Percentiles rank a stretch among this genome's conserved stretches.
Evolutionary conservation across 2,113 vertebrate species (phyloP).

Genomic region (Cebus imitator): DNA sequence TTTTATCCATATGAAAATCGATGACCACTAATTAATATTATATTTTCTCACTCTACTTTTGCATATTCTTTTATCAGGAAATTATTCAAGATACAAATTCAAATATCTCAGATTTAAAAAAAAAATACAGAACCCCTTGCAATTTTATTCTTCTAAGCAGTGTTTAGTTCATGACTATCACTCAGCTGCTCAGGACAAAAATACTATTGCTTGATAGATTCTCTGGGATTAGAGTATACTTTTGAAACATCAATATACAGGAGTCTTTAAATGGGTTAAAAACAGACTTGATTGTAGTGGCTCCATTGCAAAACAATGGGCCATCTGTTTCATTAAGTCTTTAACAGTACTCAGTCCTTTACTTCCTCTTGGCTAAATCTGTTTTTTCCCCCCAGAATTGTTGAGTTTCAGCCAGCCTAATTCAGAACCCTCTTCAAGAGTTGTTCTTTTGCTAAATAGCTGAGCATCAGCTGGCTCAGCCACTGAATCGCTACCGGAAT

Average conservation of each 20-base stretch:
- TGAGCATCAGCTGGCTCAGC: constrained; percentile 67
- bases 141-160: background rate
- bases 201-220: background rate
- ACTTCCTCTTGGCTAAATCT: constrained; percentile 71
- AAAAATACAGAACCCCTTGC: background rate
- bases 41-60: background rate
- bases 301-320: constrained; percentile 57
- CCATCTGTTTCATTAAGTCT: constrained; percentile 77
- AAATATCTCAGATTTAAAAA: background rate
- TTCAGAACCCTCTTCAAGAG: constrained; percentile 70
- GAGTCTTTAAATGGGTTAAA: constrained; percentile 71
- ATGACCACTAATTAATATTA: background rate
- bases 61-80: background rate
- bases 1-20: constrained; percentile 11
- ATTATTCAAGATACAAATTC: constrained; percentile 20
- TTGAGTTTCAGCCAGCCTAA: constrained; percentile 71
- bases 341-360: constrained; percentile 45
- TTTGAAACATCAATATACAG: constrained; percentile 42
- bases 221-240: constrained; percentile 40
- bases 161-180: background rate
- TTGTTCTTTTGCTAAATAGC: constrained; percentile 65
- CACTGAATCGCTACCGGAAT: constrained; percentile 44
- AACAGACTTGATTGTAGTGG: constrained; percentile 71
- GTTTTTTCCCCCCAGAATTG: background rate
- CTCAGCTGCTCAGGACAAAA: constrained; percentile 55